Conservation (phyloP, 1,140 invertebrate species). For the Anoplolepis gracilipes region DNA sequence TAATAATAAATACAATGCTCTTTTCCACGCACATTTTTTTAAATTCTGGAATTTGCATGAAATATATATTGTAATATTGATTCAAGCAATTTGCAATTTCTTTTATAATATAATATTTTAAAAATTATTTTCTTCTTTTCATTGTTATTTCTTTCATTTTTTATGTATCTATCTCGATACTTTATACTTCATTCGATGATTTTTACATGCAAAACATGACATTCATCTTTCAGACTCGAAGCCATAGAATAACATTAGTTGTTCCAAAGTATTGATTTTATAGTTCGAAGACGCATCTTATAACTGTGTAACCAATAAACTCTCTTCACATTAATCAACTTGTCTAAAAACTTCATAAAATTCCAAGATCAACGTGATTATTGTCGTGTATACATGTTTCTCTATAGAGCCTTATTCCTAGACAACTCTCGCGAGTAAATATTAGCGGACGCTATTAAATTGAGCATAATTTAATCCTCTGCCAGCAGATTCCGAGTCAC, state of each 20-base stretch:
- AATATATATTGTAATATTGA: background rate
- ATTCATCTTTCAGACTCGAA: background rate
- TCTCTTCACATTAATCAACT: background rate
- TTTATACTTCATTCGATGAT: background rate
- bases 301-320: background rate
- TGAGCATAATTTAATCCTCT: constrained; percentile 22
- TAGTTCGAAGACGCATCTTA: background rate
- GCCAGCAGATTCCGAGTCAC: no score
- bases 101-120: constrained; percentile 16
- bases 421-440: background rate
- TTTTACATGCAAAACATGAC: background rate
- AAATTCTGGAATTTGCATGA: background rate
- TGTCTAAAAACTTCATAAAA: background rate
- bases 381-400: constrained; percentile 5
- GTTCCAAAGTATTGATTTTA: background rate
- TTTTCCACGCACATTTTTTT: background rate
- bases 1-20: background rate
- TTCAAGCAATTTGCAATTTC: background rate
- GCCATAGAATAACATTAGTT: background rate
- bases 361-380: background rate
- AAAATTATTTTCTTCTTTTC: background rate
- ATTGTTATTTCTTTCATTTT: background rate
- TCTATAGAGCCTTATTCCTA: background rate
- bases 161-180: background rate
- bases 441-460: constrained; percentile 30